Evolutionary conservation across 2,113 vertebrate genomes (phyloP), one percentile per base, ranked within the genome.

Genomic region (Budorcas taxicolor): DNA sequence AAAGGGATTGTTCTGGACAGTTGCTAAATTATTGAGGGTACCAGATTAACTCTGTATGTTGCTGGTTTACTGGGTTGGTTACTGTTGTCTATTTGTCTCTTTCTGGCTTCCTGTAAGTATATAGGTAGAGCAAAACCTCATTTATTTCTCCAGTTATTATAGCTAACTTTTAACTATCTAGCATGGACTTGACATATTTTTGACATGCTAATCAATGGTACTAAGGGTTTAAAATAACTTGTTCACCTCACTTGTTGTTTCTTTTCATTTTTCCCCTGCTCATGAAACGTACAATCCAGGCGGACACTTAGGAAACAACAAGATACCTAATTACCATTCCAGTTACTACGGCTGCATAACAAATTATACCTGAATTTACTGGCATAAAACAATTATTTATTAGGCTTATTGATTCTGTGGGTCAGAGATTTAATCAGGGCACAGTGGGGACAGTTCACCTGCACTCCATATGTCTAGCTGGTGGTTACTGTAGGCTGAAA

Each of bases 301-400:
- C 88, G 82, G 87, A 96, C 62, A 97, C 83, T 91, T 96, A 81
- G 94, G 87, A 97, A 96, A 95, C 87, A 94, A 80, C n/a, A 94
- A 95, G 94, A 58, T 62, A 90, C 31, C 91, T 97, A 96, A 97
- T 94, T 92, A 94, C 76, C 29, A 1, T 96, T 90, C 50, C 53
- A 76, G 45, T 94, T 92, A 78, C 90, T 81, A 67, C 89, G 97
- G 15, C 57, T 94, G 91, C 45, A 90, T 88, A 92, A 87, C n/a
- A 95, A 92, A 92, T 90, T 74, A 92, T 88, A 23, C 45, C 57
- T 12, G 81, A 85, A 92, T 84, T 85, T 67, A 81, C 76, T 94
- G 74, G 84, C 85, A 91, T 91, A 89, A 96, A 96, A 82, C 78
- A 94, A 64, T 96, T 96, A 90, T 87, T 81, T 91, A 58, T 94